phyloP scores from a whole-genome alignment of 1,140 invertebrate genomes.

The Drosophila ficusphila region DNA sequence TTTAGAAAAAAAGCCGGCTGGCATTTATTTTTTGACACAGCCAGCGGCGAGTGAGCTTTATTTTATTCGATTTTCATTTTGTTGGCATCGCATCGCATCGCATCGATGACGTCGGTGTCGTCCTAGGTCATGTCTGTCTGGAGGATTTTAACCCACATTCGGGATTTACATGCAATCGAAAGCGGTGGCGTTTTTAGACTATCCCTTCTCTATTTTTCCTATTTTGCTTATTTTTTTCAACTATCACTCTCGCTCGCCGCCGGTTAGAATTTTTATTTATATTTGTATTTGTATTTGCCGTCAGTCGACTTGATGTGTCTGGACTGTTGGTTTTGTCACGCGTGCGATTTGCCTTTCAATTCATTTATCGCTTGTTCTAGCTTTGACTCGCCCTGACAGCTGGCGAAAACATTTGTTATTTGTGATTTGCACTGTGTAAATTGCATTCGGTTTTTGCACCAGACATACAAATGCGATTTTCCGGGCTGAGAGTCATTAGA shows the following conservation, averaged over 20 bases:
- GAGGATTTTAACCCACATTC: conserved; percentile 67
- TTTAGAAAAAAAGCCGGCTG: conserved; percentile 66
- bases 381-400: conserved; percentile 44
- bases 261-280: conserved; percentile 66
- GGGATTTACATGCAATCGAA: conserved; percentile 65
- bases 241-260: conserved; percentile 50
- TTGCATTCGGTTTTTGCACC: conserved; percentile 5
- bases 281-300: conserved; percentile 43
- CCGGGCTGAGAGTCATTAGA: conserved; percentile 32
- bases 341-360: conserved; percentile 35
- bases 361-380: conserved; percentile 53
- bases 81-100: conserved; percentile 20
- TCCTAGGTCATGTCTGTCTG: conserved; percentile 69
- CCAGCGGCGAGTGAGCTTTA: conserved; percentile 31
- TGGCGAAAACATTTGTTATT: conserved; percentile 52
- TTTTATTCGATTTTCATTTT: conserved; percentile 51
- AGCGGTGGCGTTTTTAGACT: conserved; percentile 48
- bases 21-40: conserved; percentile 54
- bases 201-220: conserved; percentile 10
- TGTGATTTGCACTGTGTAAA: conserved; percentile 30
- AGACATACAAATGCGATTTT: conserved; percentile 37
- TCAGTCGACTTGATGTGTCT: conserved; percentile 7
- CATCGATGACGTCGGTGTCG: conserved; percentile 20
- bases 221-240: conserved; percentile 28
- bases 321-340: conserved; percentile 40